phyloP scores from a whole-genome alignment of 2,888 invertebrate species.

The Crepidodera aurea region DNA sequence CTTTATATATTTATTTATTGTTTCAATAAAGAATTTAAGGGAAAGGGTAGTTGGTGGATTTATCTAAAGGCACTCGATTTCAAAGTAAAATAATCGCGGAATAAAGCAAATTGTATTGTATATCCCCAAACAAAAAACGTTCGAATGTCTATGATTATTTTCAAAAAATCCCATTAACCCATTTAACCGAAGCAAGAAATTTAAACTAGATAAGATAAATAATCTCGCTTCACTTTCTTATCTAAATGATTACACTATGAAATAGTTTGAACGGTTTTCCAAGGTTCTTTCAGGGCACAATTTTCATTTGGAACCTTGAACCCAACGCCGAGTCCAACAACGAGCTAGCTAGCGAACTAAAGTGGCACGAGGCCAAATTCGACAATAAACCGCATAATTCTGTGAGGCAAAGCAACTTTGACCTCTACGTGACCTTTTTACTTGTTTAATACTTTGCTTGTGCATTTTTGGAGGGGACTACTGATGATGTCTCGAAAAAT shows the following conservation, averaged over 20 bases:
- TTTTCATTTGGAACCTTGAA: slow-evolving; percentile 49
- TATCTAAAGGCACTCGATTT: no score
- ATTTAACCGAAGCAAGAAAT: not conserved
- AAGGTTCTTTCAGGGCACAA: slow-evolving; percentile 41
- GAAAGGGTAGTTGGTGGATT: no score
- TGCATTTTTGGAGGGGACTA: slow-evolving; percentile 8
- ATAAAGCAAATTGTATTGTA: no score
- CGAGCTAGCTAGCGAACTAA: slow-evolving; percentile 39
- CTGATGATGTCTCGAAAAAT: not conserved
- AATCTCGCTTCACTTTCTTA: slow-evolving; percentile 1
- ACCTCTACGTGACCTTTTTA: slow-evolving; percentile 50
- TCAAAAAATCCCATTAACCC: slow-evolving; percentile 8
- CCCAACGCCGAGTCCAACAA: slow-evolving; percentile 37
- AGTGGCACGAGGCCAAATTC: slow-evolving; percentile 53
- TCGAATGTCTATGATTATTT: no score
- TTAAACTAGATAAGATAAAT: not conserved
- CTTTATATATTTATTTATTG: no score
- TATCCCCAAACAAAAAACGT: no score
- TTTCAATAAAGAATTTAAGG: no score
- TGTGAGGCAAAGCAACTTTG: slow-evolving; percentile 39
- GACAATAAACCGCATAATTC: slow-evolving; percentile 37
- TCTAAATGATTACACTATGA: not conserved
- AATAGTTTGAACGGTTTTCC: slow-evolving; percentile 25
- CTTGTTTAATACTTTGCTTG: slow-evolving; percentile 29
- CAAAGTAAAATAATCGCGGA: no score